Percentiles rank a stretch among this genome's conserved stretches.
phyloP scores from a whole-genome alignment of 2,888 invertebrate species.

The Euplexia lucipara region DNA sequence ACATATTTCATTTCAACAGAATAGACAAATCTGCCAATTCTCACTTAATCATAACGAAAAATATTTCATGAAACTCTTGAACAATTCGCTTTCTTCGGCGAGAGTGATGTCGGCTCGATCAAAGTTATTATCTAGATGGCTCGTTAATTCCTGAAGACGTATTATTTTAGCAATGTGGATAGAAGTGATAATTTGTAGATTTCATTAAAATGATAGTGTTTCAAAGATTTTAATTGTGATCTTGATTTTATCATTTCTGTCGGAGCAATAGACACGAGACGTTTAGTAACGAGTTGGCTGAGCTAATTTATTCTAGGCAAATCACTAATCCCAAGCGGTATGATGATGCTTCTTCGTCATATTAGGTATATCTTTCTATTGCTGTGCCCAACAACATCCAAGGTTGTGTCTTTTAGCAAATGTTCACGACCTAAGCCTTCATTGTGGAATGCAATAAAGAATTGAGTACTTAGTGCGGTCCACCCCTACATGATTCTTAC shows the following conservation, averaged over 20 bases:
- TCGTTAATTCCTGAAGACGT: constrained; percentile 39
- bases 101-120: constrained; percentile 28
- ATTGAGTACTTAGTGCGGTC: no score
- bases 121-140: constrained; percentile 27
- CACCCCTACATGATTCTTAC: no score
- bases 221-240: constrained; percentile 11
- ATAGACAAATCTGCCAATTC: neutral
- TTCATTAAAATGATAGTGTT: constrained; percentile 32
- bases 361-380: no score
- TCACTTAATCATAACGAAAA: neutral
- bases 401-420: no score
- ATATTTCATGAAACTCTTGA: constrained; percentile 10
- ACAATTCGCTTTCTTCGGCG: constrained; percentile 36
- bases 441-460: no score
- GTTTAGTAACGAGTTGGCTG: neutral
- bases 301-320: neutral
- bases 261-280: neutral
- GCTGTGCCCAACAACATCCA: no score
- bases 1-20: no score
- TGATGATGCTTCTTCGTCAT: no score
- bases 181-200: constrained; percentile 24
- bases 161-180: constrained; percentile 11
- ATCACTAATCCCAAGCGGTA: neutral
- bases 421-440: no score
- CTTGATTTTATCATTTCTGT: neutral